Percentiles rank a stretch among this genome's conserved stretches.
Evolutionary conservation across 2,888 invertebrate species (phyloP).

Genomic region (Meiosimyza platycephala): DNA sequence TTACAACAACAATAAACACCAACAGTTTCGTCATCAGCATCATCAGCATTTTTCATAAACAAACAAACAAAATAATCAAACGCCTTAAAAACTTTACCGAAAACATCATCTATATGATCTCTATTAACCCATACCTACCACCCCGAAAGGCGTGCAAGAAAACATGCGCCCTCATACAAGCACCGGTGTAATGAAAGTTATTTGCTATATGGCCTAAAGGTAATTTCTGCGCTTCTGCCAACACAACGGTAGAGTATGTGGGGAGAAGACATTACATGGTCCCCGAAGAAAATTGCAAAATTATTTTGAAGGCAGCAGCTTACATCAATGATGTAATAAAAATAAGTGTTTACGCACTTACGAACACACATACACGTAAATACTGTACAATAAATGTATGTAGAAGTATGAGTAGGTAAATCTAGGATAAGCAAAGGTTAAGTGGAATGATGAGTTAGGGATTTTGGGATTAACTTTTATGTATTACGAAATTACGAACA

Average conservation of each 20-base stretch:
- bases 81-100: background rate
- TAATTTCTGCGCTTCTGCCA: slow-evolving; percentile 36
- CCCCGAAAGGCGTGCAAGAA: slow-evolving; percentile 14
- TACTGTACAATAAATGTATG: background rate
- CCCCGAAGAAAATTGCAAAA: slow-evolving; percentile 16
- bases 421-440: slow-evolving; percentile 11
- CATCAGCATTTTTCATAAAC: background rate
- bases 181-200: slow-evolving; percentile 46
- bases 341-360: slow-evolving; percentile 28
- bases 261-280: background rate
- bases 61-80: slow-evolving; percentile 17
- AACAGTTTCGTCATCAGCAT: background rate
- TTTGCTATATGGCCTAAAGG: slow-evolving; percentile 50
- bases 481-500: too few species aligned
- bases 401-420: slow-evolving; percentile 11
- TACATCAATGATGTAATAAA: slow-evolving; percentile 40
- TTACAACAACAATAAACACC: too few species aligned
- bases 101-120: too few species aligned
- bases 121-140: too few species aligned
- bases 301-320: slow-evolving; percentile 36
- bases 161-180: background rate
- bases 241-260: background rate
- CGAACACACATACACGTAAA: background rate
- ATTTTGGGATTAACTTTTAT: slow-evolving; percentile 13
- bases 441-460: slow-evolving; percentile 23